Base-by-base conservation (phyloP, 2,113 vertebrate species). In the Podarcis cretensis region DNA sequence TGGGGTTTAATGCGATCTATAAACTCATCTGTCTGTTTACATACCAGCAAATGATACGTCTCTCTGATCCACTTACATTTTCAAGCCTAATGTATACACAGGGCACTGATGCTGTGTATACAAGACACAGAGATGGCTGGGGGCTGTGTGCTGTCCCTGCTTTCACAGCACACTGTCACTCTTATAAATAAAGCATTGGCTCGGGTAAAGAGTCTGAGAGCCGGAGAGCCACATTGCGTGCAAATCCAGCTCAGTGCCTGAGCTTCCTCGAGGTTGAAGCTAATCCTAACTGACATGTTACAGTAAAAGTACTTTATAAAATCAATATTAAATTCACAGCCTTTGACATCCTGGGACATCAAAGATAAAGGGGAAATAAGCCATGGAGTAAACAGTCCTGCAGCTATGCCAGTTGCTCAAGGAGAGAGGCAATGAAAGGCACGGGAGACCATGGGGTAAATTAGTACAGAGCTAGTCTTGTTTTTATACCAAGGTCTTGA, bases 301-400 rank as follows among this genome's bases (percentile, higher is more conserved):
- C 98, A 99, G 98, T 98, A 98, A 99, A 99, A 99, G 98, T 98
- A 99, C 98, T 99, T 99, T 98, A 99, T 98, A 97, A 98, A 98
- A 98, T 99, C 98, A 98, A 99, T 99, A 99, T 98, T 99, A 98
- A 98, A 99, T 98, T 98, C 98, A 98, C 98, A 98, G 97, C 96
- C 97, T 98, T 97, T 98, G 98, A 98, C 98, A 98, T 98, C 96
- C 90, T 96, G 96, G 97, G 97, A 98, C 97, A 97, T 97, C 96
- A 97, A 97, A 97, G 97, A 98, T 98, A 98, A 98, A 98, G 96
- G 95, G 96, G 97, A 98, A 98, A 98, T 97, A 98, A 98, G 96
- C 96, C 96, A 92, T 97, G 91, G 95, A 97, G 97, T 98, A 98
- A 98, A 98, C 97, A 98, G 97, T 97, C 95, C 95, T 98, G 93